Evolutionary conservation across 30 jellyfish, hydroid and myxozoan genomes (phyloP), one percentile per base, ranked within the genome.

Genomic region (Aurelia aurita): DNA sequence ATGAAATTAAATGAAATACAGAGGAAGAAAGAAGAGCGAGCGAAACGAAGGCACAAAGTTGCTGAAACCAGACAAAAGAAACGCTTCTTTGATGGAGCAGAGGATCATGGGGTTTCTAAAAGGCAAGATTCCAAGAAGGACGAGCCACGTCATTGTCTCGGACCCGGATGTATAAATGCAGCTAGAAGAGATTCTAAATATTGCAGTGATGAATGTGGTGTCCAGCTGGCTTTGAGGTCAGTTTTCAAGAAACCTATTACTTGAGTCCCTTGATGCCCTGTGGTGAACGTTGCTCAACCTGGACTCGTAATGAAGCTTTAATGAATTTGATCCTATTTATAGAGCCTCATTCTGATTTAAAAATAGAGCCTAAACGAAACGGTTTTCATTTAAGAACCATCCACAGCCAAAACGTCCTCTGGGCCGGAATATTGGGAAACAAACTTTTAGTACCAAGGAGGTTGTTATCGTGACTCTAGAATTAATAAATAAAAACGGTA

Each of bases 111-210:
- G 31, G 47, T 19, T 35, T 45, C 84, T 21, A 87, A 87, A 49
- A 68, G 87, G 25, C 77, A 18, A 54, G 96, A 87, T 77, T 53
- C 82, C 11, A 85, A 74, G 80, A 85, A 85, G 49, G 86, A 69
- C 5, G 86, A 63, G 62, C 96, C 96, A 0, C 87, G 89, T 28
- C 98, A 93, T 44, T 93, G 98, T 49, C 79, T 93, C 32, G 98
- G 98, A 44, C 98, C 98, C 21, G 98, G 98, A 12, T 93, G 98
- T 72, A 95, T 87, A 29, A 93, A 84, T 70, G 96, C 98, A 7
- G 98, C 98, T 12, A 51, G 89, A 19, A 22, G 44, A 26, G 74
- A 69, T 6, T 93, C 98, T 5, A 93, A 93, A 71, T 93, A 93
- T 79, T 93, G 98, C 73, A 78, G 98, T 69, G 95, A 84, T 54